Evolutionary conservation across 92 coral and sea anemone genomes (phyloP), one percentile per base, ranked within the genome.

Genomic region (Plumapathes pennacea): DNA sequence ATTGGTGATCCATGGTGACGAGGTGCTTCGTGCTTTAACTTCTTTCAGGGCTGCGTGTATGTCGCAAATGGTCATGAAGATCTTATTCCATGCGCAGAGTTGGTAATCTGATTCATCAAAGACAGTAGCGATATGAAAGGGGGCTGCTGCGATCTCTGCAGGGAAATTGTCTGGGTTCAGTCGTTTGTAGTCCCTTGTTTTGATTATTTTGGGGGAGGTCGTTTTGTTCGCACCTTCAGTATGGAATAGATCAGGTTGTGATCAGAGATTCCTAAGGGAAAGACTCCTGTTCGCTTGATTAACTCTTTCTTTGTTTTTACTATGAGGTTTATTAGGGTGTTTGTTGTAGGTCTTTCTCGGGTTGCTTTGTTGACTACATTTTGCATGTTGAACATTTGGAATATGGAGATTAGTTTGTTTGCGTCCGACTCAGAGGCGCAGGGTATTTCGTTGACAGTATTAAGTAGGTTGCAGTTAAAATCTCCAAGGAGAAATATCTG

Each of bases 311-410:
- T 61, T 45, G 80, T 71, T 20, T 80, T 71, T n/a, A 80, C 75
- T 39, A 80, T 80, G 53, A 80, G 15, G 58, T 71, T 71, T 28
- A 80, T 80, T 56, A 71, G 25, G 8, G 81, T 41, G 36, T 46
- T 32, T 61, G 85, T 27, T 26, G 28, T 26, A 44, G 41, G 58
- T 67, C 70, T 76, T 31, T 56, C 38, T 25, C 82, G 38, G 15
- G 86, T 71, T 21, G 79, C 73, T 44, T 26, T 60, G 9, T 55
- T 36, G 37, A 79, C 41, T 19, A 79, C 61, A 46, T 71, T 79
- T 33, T 71, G 86, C 80, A 72, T 71, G 42, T 50, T 62, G 58
- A 71, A 80, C 21, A 46, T 33, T 18, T 80, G 60, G 34, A 80
- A 72, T 47, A 80, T 17, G 26, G n/a, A 21, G 57, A 72, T 40